phyloP scores from a whole-genome alignment of 37 sponge, comb jelly and placozoan genomes.

The Haliclona indistincta region DNA sequence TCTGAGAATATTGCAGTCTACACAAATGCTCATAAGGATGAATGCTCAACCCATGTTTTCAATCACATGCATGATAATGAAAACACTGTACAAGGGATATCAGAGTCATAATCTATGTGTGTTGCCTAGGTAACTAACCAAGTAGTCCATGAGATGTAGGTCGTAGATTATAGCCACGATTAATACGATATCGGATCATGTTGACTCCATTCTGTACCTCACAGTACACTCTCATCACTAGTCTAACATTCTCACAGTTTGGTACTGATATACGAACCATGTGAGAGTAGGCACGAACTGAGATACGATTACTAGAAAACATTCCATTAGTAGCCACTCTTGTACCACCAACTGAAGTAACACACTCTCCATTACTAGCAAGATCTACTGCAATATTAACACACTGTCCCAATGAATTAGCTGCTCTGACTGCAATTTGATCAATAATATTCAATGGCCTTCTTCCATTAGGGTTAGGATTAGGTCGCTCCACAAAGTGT shows the following conservation, averaged over 20 bases:
- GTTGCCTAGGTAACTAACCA: no score
- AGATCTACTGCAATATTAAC: slow-evolving; percentile 34
- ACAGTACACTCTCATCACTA: slow-evolving; percentile 43
- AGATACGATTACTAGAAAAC: slow-evolving; percentile 20
- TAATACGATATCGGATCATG: slow-evolving; percentile 7
- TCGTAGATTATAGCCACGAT: slow-evolving; percentile 19
- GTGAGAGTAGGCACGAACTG: slow-evolving; percentile 5
- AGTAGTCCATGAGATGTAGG: slow-evolving; percentile 33
- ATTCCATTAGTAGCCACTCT: not conserved
- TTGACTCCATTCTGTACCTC: not conserved
- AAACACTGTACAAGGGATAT: no score
- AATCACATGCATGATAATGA: no score
- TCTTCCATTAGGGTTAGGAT: not conserved
- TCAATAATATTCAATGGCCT: slow-evolving; percentile 24
- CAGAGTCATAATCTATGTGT: no score
- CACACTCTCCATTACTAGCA: slow-evolving; percentile 1
- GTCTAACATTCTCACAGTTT: slow-evolving; percentile 29
- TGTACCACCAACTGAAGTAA: slow-evolving; percentile 22
- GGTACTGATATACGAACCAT: slow-evolving; percentile 42
- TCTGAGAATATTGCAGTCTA: not conserved
- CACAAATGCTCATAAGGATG: not conserved
- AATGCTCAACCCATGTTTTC: not conserved
- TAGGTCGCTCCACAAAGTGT: not conserved
- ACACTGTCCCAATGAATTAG: slow-evolving; percentile 20
- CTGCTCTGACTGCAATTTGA: slow-evolving; percentile 20